Base-by-base conservation (phyloP, 2,888 invertebrate species). In the Limnephilus auricula region DNA sequence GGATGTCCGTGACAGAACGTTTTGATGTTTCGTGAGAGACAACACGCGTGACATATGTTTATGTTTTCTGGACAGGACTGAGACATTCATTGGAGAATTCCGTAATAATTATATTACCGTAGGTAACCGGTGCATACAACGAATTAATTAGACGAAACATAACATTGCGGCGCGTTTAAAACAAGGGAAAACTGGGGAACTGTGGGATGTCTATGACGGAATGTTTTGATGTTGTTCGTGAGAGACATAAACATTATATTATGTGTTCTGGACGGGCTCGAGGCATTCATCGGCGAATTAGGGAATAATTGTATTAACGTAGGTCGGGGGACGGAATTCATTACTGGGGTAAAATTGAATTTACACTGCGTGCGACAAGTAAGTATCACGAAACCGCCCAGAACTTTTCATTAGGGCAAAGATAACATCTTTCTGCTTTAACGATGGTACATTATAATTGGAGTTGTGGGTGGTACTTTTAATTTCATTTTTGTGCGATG, bases 271-370 rank as follows among this genome's bases (percentile, higher is more conserved):
- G 87, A 65, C 89, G 79, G 89, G 79, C 79, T 80, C 40, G 83
- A 90, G 90, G 45, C 89, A 80, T 79, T 90, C 83, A 83, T 90
- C 90, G 65, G 25, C 18, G 50, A 10, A 32, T 90, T 83, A 40
- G 83, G 90, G 65, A 31, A 78, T 91, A 91, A 91, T 91, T 80
- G 91, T 89, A 87, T 91, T 91, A 91, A n/a, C 82, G 45, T 65
- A 90, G 80, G 88, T 88, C 87, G 88, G 82, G 91, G 91, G 88
- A 79, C 79, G 32, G 88, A 89, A 88, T 91, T 91, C 91, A 89
- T 91, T 91, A 91, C 88, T 34, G 83, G 79, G 83, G 83, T 37
- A 83, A 89, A 89, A 88, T 88, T 45, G 45, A 91, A 89, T 91
- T 91, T 65, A 78, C 50, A 83, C 79, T 78, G 88, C 87, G 91